Base-by-base conservation (phyloP, 92 coral and sea anemone genomes). In the Metridium senile region DNA sequence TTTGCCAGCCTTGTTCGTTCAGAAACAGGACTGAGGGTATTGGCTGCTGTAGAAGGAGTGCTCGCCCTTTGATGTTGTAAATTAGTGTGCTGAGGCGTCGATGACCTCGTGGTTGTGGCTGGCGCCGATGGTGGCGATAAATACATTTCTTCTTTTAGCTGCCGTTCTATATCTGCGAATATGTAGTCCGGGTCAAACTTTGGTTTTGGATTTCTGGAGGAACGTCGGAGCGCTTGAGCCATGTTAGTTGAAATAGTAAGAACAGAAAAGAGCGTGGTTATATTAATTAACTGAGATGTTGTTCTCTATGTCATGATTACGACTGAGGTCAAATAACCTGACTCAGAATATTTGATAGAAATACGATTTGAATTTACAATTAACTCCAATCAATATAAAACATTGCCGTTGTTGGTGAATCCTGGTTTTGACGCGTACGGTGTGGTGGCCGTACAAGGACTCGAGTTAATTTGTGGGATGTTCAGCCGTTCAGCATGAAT, bases 211-310 rank as follows among this genome's bases (percentile, higher is more conserved):
- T 45, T 64, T 26, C 70, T 64, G 20, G 70, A 25, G 1, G 70
- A 64, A 2, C 39, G 70, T 1, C 70, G 70, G 3, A 35, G 35
- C 29, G 33, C 34, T 11, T 28, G 70, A 64, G 70, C 39, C 70
- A 64, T 64, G 39, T 16, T 45, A 7, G 7, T 45, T n/a, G n/a
- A n/a, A n/a, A n/a, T n/a, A n/a, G n/a, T n/a, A n/a, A n/a, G n/a
- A n/a, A n/a, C n/a, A n/a, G n/a, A n/a, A n/a, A n/a, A 45, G 51
- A 45, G 51, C 7, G 51, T 45, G 51, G 16, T 45, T 45, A 45
- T 45, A 16, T 7, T 7, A 45, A 45, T 45, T 16, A n/a, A n/a
- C n/a, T n/a, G n/a, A n/a, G 51, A 45, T 45, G 51, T 45, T 45
- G 51, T 16, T 45, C 7, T 16, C 7, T 16, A 16, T 7, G 51